Evolutionary conservation across 1,140 invertebrate genomes (phyloP), one percentile per base, ranked within the genome.

Genomic region (Lanistes nyassanus): DNA sequence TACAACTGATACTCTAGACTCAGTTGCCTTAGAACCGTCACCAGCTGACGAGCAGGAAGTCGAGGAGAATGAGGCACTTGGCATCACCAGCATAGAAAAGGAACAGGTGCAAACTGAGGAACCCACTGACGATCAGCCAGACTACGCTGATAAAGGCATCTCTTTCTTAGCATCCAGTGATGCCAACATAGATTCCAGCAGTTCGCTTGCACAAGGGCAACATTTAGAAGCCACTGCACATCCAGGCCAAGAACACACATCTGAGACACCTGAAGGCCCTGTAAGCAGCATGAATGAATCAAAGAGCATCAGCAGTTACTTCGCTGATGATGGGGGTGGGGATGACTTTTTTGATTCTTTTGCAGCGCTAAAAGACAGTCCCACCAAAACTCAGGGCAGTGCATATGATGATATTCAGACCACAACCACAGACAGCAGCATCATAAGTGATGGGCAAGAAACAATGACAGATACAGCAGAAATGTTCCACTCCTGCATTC

Each of bases 1-100:
- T 19, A 87, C 86, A 2, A 84, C 86, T 34, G 86, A 86, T 42
- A 87, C 86, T 26, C 68, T 87, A 37, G 86, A 87, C 66, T 87
- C 86, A 66, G 86, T 87, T 13, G 76, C 80, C 34, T 75, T 87
- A 6, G 86, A 84, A 65, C 79, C 84, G 7, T 76, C 82, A 23
- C 67, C 75, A 65, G 64, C 47, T 39, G 84, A 87, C 13, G 84
- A 83, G n/a, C 76, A 81, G 37, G 71, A 76, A n/a, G 74, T 78
- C 37, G 67, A 70, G 58, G 74, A 58, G 51, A 58, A 74, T 6
- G 39, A 66, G 0, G 2, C 64, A 23, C 29, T 66, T n/a, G 16
- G 31, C 37, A 26, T 37, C 29, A 31, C 19, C 51, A 21, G 29
- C 23, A 21, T 26, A 23, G 55, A 36, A 13, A 36, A 53, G 13